Evolutionary conservation across 2,797 vertebrate species (phyloP).

Genomic region (Eurystomus glaucurus): DNA sequence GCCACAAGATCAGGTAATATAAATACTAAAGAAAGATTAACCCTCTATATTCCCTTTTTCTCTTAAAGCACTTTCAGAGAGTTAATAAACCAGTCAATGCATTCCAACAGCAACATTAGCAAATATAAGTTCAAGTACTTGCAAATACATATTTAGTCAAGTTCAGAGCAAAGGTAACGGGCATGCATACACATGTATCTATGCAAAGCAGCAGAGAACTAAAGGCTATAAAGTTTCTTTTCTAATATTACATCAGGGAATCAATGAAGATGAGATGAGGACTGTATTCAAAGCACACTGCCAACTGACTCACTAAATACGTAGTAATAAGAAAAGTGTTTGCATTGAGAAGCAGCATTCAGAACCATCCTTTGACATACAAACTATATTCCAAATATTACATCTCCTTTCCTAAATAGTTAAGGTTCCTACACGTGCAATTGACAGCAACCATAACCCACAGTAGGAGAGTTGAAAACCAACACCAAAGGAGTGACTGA

Average conservation of each 20-base stretch:
- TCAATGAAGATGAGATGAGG: background rate
- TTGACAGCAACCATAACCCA: background rate
- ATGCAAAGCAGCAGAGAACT: background rate
- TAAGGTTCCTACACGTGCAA: background rate
- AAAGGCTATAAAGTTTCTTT: background rate
- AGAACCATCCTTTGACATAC: background rate
- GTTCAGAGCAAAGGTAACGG: background rate
- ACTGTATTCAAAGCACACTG: background rate
- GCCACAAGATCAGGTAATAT: background rate
- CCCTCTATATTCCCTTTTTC: background rate
- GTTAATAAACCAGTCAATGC: background rate
- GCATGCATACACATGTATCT: fast-evolving
- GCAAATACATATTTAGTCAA: background rate
- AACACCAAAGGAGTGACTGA: background rate
- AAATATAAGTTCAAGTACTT: background rate
- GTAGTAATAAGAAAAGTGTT: background rate
- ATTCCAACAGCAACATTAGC: background rate
- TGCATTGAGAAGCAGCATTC: background rate
- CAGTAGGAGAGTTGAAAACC: fast-evolving
- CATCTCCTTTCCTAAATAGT: background rate
- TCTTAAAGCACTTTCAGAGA: background rate
- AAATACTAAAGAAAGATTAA: background rate
- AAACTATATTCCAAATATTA: background rate
- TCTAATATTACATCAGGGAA: background rate
- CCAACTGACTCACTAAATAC: background rate